phyloP scores from a whole-genome alignment of 1,140 invertebrate species.

The Bombus pascuorum region DNA sequence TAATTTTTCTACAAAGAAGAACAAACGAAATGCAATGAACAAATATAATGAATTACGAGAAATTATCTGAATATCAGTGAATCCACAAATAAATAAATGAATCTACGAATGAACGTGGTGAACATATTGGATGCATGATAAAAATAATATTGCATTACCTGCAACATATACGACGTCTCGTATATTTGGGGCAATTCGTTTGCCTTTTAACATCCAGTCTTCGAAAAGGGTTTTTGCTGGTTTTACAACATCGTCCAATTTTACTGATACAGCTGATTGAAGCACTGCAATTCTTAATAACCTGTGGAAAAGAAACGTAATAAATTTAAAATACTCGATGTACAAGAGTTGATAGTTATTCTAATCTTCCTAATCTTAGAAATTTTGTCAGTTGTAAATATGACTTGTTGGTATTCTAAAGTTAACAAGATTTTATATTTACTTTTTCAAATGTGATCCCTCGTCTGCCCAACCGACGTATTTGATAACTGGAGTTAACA shows the following conservation, averaged over 20 bases:
- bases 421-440: constrained; percentile 45
- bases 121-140: background rate
- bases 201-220: constrained; percentile 86
- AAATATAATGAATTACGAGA: background rate
- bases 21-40: too few relatives aligned
- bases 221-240: constrained; percentile 86
- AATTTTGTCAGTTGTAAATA: background rate
- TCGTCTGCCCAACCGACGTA: constrained; percentile 87
- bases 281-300: constrained; percentile 84
- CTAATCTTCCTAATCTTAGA: too few relatives aligned
- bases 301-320: constrained; percentile 68
- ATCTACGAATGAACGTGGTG: too few relatives aligned
- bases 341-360: too few relatives aligned
- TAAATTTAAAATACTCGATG: too few relatives aligned
- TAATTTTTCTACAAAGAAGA: constrained; percentile 74
- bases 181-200: constrained; percentile 87
- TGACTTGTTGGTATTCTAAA: background rate
- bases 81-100: background rate
- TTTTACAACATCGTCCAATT: constrained; percentile 85
- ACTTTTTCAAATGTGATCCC: constrained; percentile 87
- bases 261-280: constrained; percentile 85
- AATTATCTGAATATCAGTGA: background rate
- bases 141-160: constrained; percentile 78
- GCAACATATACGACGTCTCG: constrained; percentile 89
- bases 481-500: constrained; percentile 85